phyloP scores from a whole-genome alignment of 1,140 invertebrate genomes.

The Trichoplusia ni region DNA sequence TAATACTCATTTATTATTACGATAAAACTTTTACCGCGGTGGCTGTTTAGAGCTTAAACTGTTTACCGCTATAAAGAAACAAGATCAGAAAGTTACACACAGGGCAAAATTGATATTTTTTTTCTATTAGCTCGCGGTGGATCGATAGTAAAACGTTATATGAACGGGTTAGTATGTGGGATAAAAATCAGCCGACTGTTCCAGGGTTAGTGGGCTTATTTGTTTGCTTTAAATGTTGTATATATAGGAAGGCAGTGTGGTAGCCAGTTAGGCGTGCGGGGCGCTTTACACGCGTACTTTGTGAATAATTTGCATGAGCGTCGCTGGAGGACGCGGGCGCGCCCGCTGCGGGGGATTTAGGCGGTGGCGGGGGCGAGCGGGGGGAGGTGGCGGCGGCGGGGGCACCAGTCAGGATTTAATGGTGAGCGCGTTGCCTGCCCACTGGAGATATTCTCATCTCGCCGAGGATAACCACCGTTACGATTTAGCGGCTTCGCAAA shows the following conservation, averaged over 20 bases:
- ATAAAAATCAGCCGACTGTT: slow-evolving; percentile 2
- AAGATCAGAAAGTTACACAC: slow-evolving; percentile 21
- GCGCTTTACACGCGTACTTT: slow-evolving; percentile 49
- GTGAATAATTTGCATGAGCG: slow-evolving; percentile 55
- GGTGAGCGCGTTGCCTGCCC: slow-evolving; percentile 40
- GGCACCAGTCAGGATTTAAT: slow-evolving; percentile 46
- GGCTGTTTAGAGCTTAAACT: slow-evolving; percentile 17
- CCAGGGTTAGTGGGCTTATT: slow-evolving; percentile 18
- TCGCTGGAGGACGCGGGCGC: slow-evolving; percentile 14
- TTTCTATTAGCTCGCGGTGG: background rate
- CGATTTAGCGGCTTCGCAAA: slow-evolving; percentile 50
- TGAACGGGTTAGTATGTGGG: background rate
- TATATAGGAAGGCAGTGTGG: slow-evolving; percentile 26
- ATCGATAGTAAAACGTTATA: background rate
- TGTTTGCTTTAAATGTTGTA: slow-evolving; percentile 35
- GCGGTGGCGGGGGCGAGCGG: slow-evolving; percentile 1
- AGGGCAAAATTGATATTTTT: slow-evolving; percentile 13
- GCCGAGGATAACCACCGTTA: slow-evolving; percentile 48
- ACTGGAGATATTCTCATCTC: slow-evolving; percentile 56
- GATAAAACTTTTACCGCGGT: background rate
- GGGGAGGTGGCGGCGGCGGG: slow-evolving; percentile 6
- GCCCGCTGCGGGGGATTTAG: slow-evolving; percentile 29
- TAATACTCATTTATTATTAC: slow-evolving; percentile 3
- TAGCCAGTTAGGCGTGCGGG: slow-evolving; percentile 41
- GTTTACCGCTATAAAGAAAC: slow-evolving; percentile 13